These are phyloP conservation scores for Dicycla oo DNA, from an alignment of 2,888 invertebrate genomes.

Conservation along the genomic window DNA sequence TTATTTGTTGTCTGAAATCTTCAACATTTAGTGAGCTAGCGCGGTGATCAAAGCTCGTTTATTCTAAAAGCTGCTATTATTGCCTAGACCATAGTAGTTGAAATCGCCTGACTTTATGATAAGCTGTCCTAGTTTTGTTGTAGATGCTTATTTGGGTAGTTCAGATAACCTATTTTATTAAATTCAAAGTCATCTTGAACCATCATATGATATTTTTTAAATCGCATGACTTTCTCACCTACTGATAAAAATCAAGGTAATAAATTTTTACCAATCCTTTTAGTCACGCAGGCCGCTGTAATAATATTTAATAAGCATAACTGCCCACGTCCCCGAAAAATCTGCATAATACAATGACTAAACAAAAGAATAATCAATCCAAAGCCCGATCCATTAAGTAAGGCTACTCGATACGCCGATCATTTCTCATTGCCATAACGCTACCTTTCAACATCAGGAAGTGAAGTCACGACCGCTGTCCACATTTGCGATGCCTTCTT, in stretches of 20 bases:
- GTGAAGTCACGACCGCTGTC: conserved; percentile 81
- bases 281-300: conserved; percentile 1
- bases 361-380: conserved; percentile 61
- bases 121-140: neutral
- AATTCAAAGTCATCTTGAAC: neutral
- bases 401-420: conserved; percentile 67
- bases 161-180: neutral
- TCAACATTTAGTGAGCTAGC: neutral
- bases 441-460: conserved; percentile 82
- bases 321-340: conserved; percentile 49
- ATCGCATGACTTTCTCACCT: conserved; percentile 1
- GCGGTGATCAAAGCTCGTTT: neutral
- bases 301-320: conserved; percentile 26
- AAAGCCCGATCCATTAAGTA: conserved; percentile 54
- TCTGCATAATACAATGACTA: conserved; percentile 60
- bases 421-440: conserved; percentile 79
- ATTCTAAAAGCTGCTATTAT: neutral
- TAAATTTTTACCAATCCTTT: conserved; percentile 22
- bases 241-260: conserved; percentile 25
- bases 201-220: neutral
- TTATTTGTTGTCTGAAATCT: neutral
- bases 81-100: neutral
- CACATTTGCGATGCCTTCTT: conserved; percentile 86
- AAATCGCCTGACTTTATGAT: neutral
- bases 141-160: neutral